Evolutionary conservation across 2,797 vertebrate genomes (phyloP).

Genomic region (Nannoperca obscura): DNA sequence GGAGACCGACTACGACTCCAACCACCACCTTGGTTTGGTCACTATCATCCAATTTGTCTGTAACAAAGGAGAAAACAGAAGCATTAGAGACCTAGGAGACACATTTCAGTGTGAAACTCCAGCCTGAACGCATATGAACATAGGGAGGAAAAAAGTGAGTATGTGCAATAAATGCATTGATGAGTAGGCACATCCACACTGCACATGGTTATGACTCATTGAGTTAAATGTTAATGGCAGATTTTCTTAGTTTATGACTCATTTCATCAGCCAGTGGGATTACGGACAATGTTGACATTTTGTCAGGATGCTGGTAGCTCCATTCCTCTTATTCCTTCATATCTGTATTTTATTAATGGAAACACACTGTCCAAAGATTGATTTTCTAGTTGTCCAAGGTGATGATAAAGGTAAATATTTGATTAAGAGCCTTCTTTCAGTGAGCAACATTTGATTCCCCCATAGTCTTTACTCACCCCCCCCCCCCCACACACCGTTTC

Average conservation of each 20-base stretch:
- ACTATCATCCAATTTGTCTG: slow-evolving; percentile 76
- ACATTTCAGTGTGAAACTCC: not conserved
- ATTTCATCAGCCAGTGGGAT: slow-evolving; percentile 57
- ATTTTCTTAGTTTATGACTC: slow-evolving; percentile 38
- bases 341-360: slow-evolving; percentile 13
- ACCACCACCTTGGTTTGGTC: slow-evolving; percentile 93
- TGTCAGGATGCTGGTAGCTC: slow-evolving; percentile 84
- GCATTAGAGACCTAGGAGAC: slow-evolving; percentile 6
- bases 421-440: slow-evolving; percentile 33
- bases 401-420: slow-evolving; percentile 44
- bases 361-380: slow-evolving; percentile 40
- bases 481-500: slow-evolving; percentile 38
- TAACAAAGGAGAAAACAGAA: slow-evolving; percentile 40
- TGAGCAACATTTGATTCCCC: slow-evolving; percentile 43
- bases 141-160: slow-evolving; percentile 9
- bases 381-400: slow-evolving; percentile 28
- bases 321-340: slow-evolving; percentile 63
- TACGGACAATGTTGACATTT: slow-evolving; percentile 70
- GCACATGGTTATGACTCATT: slow-evolving; percentile 69
- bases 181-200: slow-evolving; percentile 72
- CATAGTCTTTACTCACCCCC: slow-evolving; percentile 17
- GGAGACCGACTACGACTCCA: slow-evolving; percentile 92
- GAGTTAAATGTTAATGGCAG: slow-evolving; percentile 58
- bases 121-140: slow-evolving; percentile 11
- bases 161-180: slow-evolving; percentile 58